Percentiles rank a stretch among this genome's conserved stretches.
These are phyloP conservation scores for Lomographa bimaculata DNA, from an alignment of 2,888 invertebrate species.

Conservation along the genomic window DNA sequence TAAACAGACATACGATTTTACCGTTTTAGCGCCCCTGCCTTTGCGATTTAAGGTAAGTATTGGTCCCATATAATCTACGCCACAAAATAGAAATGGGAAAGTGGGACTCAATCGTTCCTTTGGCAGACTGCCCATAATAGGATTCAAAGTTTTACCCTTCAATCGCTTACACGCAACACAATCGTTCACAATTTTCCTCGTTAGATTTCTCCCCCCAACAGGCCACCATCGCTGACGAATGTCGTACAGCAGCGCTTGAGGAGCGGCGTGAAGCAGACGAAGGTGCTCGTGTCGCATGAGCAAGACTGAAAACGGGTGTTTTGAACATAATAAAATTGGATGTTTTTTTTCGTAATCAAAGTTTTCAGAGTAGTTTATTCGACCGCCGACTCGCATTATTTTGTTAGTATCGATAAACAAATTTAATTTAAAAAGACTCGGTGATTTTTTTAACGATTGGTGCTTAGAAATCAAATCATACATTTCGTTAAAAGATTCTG, in stretches of 20 bases:
- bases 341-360: conserved; percentile 19
- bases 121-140: conserved; percentile 27
- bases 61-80: conserved; percentile 31
- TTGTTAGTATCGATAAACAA: conserved; percentile 13
- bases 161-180: conserved; percentile 12
- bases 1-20: conserved; percentile 27
- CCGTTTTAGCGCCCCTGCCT: conserved; percentile 26
- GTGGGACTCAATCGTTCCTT: conserved; percentile 12
- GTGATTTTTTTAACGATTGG: not conserved
- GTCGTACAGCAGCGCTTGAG: conserved; percentile 2
- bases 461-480: not conserved
- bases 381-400: conserved; percentile 17
- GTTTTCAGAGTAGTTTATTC: conserved; percentile 4
- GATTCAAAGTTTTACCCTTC: conserved; percentile 14
- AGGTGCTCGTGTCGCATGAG: conserved; percentile 1
- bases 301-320: conserved; percentile 7
- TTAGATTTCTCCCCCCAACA: not conserved
- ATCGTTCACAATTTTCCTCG: too few relatives aligned
- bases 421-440: not conserved
- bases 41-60: conserved; percentile 27
- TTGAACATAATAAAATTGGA: conserved; percentile 11
- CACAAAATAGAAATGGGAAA: conserved; percentile 24
- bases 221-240: conserved; percentile 7
- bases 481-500: conserved; percentile 6
- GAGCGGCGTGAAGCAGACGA: conserved; percentile 5